Evolutionary conservation across 2,888 invertebrate species (phyloP), one percentile per base, ranked within the genome.

Genomic region (Galerucella pusilla): DNA sequence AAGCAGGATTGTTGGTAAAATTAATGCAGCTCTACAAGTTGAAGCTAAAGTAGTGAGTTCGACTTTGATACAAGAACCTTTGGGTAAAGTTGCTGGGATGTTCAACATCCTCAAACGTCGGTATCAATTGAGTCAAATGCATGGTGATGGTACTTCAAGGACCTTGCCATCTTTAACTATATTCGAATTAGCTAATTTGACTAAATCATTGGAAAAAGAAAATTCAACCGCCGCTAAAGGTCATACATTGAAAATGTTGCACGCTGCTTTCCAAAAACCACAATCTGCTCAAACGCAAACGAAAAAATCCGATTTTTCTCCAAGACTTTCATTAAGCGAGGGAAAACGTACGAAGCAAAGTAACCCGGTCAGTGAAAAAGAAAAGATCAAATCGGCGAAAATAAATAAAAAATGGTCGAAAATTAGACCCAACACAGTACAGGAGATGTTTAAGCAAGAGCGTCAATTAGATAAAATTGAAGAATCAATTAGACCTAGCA

Each of bases 41-140:
- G 84, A 88, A 1, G 80, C 88, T 0, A 84, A 87, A 46, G 89
- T 89, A 63, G 87, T 92, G 9, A 87, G 89, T 35, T 86, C 88
- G 2, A 88, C 89, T 76, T 87, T 92, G 52, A 88, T 88, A 69
- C 87, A 88, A 0, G 90, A 91, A 73, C 91, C 90, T 0, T 91
- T 90, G 81, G 91, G 92, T 1, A 85, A 90, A 28, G 81, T 90
- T 20, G 92, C 90, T 3, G 92, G 92, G 69, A 90, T 92, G 82
- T 92, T 89, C 86, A 92, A 92, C 85, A 91, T 93, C 74, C 87
- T 90, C 12, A 76, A 80, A 5, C 83, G 83, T 59, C 81, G 77
- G 67, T 75, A 79, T 46, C 78, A 79, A 11, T 76, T 83, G 54
- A 79, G 71, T 67, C 79, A 80, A 77, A 75, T 85, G 25, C 79